Conservation (phyloP, 2,888 invertebrate genomes). For the Bhutanitis thaidina region DNA sequence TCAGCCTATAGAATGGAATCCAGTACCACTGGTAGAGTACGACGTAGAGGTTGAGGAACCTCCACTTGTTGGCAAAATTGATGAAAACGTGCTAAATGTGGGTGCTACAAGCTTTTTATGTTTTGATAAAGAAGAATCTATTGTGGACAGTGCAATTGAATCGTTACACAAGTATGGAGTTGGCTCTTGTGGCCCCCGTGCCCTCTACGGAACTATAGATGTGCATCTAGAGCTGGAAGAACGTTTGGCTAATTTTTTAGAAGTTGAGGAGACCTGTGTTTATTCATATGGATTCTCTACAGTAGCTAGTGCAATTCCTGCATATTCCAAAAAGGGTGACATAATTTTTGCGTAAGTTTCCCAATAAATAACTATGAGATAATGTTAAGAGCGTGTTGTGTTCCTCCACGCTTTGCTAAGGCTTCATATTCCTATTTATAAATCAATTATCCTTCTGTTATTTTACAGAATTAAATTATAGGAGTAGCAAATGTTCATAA, state of each 20-base stretch:
- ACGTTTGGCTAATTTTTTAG: constrained; percentile 89
- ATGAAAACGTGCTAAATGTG: constrained; percentile 61
- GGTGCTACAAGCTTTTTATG: constrained; percentile 69
- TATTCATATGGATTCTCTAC: constrained; percentile 98
- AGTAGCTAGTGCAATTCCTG: constrained; percentile 95
- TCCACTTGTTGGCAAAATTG: constrained; percentile 72
- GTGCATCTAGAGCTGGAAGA: constrained; percentile 94
- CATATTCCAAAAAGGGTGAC: constrained; percentile 95
- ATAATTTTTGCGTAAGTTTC: constrained; percentile 90
- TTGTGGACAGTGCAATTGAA: constrained; percentile 87
- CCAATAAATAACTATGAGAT: constrained; percentile 2
- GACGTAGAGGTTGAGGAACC: constrained; percentile 80
- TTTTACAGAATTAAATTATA: no score
- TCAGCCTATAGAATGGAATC: constrained; percentile 86
- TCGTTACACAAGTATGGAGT: constrained; percentile 95
- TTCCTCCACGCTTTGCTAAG: no score
- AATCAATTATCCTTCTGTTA: no score
- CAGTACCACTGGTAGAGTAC: constrained; percentile 88
- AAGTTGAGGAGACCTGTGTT: constrained; percentile 93
- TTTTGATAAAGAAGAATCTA: constrained; percentile 82
- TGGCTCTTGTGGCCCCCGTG: constrained; percentile 97
- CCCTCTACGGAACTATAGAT: constrained; percentile 98
- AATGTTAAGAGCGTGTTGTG: neutral
- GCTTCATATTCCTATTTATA: no score
- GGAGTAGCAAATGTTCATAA: no score